Conservation (phyloP, 2,888 invertebrate genomes). For the Laothoe populi region DNA sequence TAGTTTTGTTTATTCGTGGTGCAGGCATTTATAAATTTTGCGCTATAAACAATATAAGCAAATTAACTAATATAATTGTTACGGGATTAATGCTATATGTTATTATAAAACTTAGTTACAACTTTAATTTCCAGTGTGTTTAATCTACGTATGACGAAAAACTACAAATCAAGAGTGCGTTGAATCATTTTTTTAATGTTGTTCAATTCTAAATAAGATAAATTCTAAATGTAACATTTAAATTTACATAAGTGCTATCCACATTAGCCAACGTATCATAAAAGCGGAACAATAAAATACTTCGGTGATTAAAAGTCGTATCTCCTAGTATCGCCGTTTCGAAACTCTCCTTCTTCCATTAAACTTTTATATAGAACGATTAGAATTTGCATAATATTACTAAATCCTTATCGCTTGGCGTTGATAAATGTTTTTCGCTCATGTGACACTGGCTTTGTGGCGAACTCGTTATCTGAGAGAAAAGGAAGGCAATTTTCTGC, state of each 20-base stretch:
- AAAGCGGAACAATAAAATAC: not conserved
- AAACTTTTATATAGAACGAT: conserved; percentile 34
- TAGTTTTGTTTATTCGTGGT: conserved; percentile 46
- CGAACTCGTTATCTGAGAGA: conserved; percentile 53
- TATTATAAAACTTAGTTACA: too few species aligned
- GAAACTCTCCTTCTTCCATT: conserved; percentile 19
- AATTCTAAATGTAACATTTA: too few species aligned
- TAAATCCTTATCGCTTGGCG: conserved; percentile 41
- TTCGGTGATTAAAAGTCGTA: not conserved
- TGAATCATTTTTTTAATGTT: not conserved
- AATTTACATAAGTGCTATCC: not conserved
- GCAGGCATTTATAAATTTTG: conserved; percentile 25
- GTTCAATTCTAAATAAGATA: not conserved
- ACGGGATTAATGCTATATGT: not conserved
- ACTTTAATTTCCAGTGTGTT: not conserved
- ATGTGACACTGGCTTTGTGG: conserved; percentile 43
- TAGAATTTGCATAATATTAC: conserved; percentile 28
- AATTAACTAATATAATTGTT: not conserved
- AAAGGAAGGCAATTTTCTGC: conserved; percentile 58
- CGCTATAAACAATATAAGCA: not conserved
- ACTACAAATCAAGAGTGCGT: not conserved
- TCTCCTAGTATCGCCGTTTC: conserved; percentile 20
- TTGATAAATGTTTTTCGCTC: conserved; percentile 40
- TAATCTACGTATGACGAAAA: not conserved
- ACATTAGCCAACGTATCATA: not conserved